Conservation (phyloP, 2,113 vertebrate species). For the Tonatia bakeri region DNA sequence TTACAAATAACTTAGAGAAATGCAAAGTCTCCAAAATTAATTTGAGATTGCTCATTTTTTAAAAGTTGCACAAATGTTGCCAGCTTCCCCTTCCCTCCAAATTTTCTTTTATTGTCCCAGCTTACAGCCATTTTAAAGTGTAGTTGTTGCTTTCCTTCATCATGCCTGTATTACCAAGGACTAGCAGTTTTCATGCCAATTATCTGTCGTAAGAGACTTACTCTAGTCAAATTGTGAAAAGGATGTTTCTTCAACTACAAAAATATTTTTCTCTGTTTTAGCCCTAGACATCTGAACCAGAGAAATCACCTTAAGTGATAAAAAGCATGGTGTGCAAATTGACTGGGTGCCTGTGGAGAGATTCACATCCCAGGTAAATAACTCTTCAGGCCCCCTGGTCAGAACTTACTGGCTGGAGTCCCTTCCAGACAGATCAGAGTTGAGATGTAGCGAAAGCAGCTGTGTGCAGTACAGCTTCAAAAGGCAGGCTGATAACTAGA, state of each 20-base stretch:
- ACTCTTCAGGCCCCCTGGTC: slow-evolving; percentile 69
- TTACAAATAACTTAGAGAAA: slow-evolving; percentile 8
- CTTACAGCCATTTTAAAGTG: not conserved
- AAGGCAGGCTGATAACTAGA: slow-evolving; percentile 79
- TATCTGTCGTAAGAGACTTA: slow-evolving; percentile 40
- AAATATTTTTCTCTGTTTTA: slow-evolving; percentile 48
- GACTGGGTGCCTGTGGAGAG: slow-evolving; percentile 41
- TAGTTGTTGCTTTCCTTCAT: not conserved
- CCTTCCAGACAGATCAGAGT: slow-evolving; percentile 71
- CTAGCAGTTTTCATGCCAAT: not conserved
- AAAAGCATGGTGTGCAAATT: slow-evolving; percentile 58
- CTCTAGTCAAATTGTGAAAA: slow-evolving; percentile 45
- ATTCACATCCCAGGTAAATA: slow-evolving; percentile 67
- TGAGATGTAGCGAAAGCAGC: slow-evolving; percentile 58
- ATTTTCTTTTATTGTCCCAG: not conserved
- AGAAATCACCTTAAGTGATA: slow-evolving; percentile 58
- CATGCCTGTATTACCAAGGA: not conserved
- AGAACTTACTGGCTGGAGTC: slow-evolving; percentile 62
- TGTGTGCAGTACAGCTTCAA: slow-evolving; percentile 75
- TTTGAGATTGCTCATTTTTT: not conserved
- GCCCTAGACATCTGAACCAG: slow-evolving; percentile 37
- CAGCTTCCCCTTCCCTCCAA: not conserved
- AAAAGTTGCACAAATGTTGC: not conserved
- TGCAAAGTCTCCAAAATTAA: not conserved
- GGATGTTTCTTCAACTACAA: slow-evolving; percentile 36